phyloP scores from a whole-genome alignment of 2,888 invertebrate genomes.

The Achlya flavicornis region DNA sequence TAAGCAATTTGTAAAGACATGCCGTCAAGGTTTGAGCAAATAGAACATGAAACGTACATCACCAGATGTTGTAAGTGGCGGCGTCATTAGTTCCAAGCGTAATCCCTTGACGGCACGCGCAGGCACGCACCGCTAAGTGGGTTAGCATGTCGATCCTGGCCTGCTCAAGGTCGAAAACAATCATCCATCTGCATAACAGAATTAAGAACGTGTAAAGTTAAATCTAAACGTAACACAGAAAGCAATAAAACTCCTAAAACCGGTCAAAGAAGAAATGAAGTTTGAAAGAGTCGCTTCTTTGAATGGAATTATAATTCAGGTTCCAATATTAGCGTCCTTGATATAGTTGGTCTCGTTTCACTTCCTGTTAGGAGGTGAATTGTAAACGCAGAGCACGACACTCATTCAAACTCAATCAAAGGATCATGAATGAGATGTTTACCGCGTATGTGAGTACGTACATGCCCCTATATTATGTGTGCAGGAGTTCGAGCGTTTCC shows the following conservation, averaged over 20 bases:
- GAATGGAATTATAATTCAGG: constrained; percentile 57
- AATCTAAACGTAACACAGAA: constrained; percentile 11
- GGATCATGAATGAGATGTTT: constrained; percentile 81
- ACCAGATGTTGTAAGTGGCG: constrained; percentile 62
- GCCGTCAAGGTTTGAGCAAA: constrained; percentile 17
- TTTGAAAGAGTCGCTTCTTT: constrained; percentile 35
- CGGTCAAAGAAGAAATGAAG: constrained; percentile 34
- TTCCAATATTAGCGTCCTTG: constrained; percentile 75
- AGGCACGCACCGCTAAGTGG: constrained; percentile 71
- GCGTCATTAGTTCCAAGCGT: constrained; percentile 54
- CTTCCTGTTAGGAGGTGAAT: constrained; percentile 75
- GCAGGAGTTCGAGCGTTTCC: constrained; percentile 63
- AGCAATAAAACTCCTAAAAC: constrained; percentile 23
- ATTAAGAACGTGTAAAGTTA: not conserved
- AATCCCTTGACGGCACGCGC: constrained; percentile 69
- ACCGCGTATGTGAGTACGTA: constrained; percentile 54
- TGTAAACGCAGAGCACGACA: constrained; percentile 79
- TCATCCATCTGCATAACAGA: constrained; percentile 39
- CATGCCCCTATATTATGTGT: constrained; percentile 49
- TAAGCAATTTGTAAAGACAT: not conserved
- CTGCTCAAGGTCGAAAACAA: constrained; percentile 62
- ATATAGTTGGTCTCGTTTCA: constrained; percentile 73
- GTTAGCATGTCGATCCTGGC: constrained; percentile 68
- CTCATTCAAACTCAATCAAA: constrained; percentile 80
- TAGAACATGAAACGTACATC: constrained; percentile 16